These are phyloP conservation scores for Pungitius pungitius DNA, from an alignment of 2,113 vertebrate genomes.

Conservation along the genomic window DNA sequence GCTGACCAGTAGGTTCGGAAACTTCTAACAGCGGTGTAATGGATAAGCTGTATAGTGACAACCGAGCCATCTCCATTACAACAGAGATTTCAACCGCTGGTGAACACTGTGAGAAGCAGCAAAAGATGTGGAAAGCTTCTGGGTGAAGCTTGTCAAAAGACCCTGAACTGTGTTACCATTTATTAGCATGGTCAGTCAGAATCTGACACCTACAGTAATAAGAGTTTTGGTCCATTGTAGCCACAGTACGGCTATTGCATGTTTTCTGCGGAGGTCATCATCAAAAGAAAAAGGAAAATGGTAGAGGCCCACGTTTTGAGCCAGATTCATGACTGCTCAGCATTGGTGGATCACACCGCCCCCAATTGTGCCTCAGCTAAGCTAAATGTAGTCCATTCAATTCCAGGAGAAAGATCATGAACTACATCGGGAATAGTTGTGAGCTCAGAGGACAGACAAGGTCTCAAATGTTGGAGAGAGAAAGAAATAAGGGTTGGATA, in stretches of 20 bases:
- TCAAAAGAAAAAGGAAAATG: conserved; percentile 18
- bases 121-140: not conserved
- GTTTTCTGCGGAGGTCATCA: not conserved
- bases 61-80: conserved; percentile 2
- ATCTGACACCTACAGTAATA: not conserved
- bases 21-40: not conserved
- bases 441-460: conserved; percentile 12
- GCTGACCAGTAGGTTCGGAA: not conserved
- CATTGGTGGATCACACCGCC: conserved; percentile 17
- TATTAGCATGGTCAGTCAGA: not conserved
- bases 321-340: conserved; percentile 40
- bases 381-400: conserved; percentile 24
- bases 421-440: not conserved
- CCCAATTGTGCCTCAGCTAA: not conserved
- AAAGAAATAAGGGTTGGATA: conserved; percentile 3
- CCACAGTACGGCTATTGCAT: not conserved
- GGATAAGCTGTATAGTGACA: not conserved
- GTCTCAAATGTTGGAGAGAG: conserved; percentile 3
- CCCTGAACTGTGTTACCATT: not conserved
- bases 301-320: conserved; percentile 28
- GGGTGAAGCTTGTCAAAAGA: conserved; percentile 7
- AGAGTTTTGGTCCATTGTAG: not conserved
- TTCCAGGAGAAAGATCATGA: conserved; percentile 9
- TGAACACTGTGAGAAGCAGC: not conserved
- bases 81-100: not conserved